Evolutionary conservation across 2,113 vertebrate species (phyloP).

Genomic region (Chloropsis hardwickii): DNA sequence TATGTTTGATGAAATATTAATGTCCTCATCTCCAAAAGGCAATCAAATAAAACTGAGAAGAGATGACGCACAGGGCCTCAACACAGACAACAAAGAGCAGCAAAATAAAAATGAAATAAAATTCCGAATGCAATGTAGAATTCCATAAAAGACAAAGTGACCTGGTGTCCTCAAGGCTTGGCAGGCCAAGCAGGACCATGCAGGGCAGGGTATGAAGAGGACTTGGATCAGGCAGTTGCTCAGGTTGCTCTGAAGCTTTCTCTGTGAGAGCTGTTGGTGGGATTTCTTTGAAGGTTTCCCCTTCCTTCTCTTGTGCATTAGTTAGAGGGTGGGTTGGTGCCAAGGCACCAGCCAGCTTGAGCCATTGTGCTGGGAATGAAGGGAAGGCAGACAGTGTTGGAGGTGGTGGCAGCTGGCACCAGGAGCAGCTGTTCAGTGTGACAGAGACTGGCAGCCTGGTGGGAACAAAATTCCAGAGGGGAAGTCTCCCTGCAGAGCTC

Average conservation of each 20-base stretch:
- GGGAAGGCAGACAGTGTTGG: neutral
- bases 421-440: rapidly evolving
- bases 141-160: neutral
- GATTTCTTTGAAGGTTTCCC: neutral
- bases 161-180: neutral
- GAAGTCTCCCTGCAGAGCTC: neutral
- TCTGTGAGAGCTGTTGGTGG: neutral
- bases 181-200: neutral
- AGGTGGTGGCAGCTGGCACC: neutral
- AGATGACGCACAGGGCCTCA: neutral
- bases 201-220: neutral
- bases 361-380: neutral
- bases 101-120: neutral
- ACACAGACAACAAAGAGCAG: neutral
- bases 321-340: neutral
- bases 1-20: constrained; percentile 43
- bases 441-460: neutral
- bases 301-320: neutral
- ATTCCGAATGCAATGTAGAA: neutral
- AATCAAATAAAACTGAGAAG: constrained; percentile 40
- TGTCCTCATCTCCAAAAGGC: constrained; percentile 34
- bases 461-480: neutral
- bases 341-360: neutral
- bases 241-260: neutral
- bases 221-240: neutral